Percentiles rank a stretch among this genome's conserved stretches.
These are phyloP conservation scores for Chaenogobius annularis DNA, from an alignment of 2,113 vertebrate species.

Conservation along the genomic window DNA sequence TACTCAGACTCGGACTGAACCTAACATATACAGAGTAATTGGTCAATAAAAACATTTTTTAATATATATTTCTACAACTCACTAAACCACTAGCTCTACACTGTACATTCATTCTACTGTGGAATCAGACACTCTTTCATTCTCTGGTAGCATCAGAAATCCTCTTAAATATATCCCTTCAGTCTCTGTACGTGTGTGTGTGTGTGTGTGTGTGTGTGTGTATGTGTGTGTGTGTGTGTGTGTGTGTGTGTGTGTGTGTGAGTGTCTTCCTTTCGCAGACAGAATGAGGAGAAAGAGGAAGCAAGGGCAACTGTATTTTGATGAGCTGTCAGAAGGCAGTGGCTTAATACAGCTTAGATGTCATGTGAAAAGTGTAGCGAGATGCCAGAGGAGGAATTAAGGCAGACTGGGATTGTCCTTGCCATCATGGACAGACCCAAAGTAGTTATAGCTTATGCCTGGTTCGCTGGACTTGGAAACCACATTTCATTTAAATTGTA, in stretches of 20 bases:
- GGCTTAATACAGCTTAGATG: conserved; percentile 66
- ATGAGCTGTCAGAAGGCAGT: conserved; percentile 62
- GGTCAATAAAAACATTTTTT: background rate
- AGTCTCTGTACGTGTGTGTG: conserved; percentile 17
- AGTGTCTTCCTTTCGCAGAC: conserved; percentile 36
- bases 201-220: background rate
- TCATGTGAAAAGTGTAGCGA: conserved; percentile 47
- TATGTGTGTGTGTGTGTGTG: conserved; percentile 14
- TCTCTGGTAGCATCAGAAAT: conserved; percentile 57
- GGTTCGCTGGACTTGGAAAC: conserved; percentile 57
- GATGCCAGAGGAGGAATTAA: conserved; percentile 61
- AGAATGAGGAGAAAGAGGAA: conserved; percentile 47
- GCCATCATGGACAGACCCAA: conserved; percentile 39
- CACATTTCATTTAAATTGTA: conserved; percentile 72
- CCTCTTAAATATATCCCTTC: conserved; percentile 65
- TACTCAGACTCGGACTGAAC: background rate
- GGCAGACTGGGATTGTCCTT: conserved; percentile 51
- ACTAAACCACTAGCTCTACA: background rate
- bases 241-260: conserved; percentile 14
- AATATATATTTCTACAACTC: background rate
- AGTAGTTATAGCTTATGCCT: conserved; percentile 29
- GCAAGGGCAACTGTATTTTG: conserved; percentile 49
- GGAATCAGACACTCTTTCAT: conserved; percentile 49
- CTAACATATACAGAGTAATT: no score
- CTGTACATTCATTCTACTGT: conserved; percentile 39